Evolutionary conservation across 2,797 vertebrate species (phyloP).

Genomic region (Chelonia mydas): DNA sequence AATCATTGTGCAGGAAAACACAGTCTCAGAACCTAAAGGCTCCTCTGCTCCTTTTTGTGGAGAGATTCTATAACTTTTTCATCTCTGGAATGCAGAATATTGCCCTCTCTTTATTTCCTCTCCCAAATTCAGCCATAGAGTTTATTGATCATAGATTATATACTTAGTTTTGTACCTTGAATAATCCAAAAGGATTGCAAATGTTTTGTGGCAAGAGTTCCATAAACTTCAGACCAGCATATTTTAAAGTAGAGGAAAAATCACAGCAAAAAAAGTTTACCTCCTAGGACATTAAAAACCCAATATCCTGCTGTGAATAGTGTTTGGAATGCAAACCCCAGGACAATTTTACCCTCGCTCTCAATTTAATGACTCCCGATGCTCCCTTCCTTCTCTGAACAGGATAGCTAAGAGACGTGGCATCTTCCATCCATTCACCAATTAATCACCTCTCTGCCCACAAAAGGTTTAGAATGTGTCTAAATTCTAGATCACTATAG

Average conservation of each 20-base stretch:
- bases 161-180: background rate
- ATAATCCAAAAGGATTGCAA: background rate
- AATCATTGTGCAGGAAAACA: constrained; percentile 57
- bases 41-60: background rate
- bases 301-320: background rate
- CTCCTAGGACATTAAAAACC: background rate
- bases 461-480: constrained; percentile 38
- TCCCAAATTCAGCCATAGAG: background rate
- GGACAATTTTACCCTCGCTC: constrained; percentile 7
- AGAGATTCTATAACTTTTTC: background rate
- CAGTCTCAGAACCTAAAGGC: background rate
- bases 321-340: constrained; percentile 34
- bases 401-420: constrained; percentile 56
- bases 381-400: constrained; percentile 46
- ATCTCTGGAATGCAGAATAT: background rate
- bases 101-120: background rate
- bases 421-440: constrained; percentile 57
- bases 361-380: background rate
- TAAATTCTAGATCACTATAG: constrained; percentile 7
- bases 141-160: background rate
- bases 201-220: background rate
- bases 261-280: background rate
- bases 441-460: constrained; percentile 32
- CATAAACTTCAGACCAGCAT: background rate
- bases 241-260: constrained; percentile 1